Evolutionary conservation across 2,113 vertebrate species (phyloP).

Genomic region (Onychostoma macrolepis): DNA sequence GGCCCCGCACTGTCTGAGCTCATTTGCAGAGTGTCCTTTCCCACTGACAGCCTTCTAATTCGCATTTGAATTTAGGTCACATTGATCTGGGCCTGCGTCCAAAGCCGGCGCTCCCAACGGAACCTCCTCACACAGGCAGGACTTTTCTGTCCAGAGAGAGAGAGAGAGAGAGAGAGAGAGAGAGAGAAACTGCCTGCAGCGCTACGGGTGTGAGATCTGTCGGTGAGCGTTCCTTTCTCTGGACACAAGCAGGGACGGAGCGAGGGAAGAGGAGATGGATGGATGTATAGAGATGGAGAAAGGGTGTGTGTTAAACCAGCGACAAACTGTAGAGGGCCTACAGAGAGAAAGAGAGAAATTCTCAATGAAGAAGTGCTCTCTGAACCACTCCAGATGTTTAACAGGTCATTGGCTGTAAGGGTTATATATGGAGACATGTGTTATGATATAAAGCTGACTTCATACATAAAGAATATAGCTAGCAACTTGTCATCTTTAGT

Average conservation of each 20-base stretch:
- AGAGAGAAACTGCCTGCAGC: slow-evolving; percentile 55
- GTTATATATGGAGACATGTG: slow-evolving; percentile 49
- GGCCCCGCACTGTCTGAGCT: slow-evolving; percentile 69
- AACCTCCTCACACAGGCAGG: slow-evolving; percentile 55
- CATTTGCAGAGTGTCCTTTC: slow-evolving; percentile 75
- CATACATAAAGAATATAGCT: slow-evolving; percentile 46
- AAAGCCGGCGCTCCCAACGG: slow-evolving; percentile 66
- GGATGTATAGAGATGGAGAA: slow-evolving; percentile 37
- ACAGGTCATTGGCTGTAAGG: slow-evolving; percentile 49
- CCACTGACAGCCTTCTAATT: slow-evolving; percentile 74
- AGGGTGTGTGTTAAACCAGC: slow-evolving; percentile 42
- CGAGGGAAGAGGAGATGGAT: slow-evolving; percentile 4
- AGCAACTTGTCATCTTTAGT: slow-evolving; percentile 32
- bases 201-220: slow-evolving; percentile 41
- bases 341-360: slow-evolving; percentile 21
- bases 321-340: slow-evolving; percentile 24
- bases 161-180: slow-evolving; percentile 50
- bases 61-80: slow-evolving; percentile 80
- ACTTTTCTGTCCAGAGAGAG: slow-evolving; percentile 42
- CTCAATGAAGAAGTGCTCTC: slow-evolving; percentile 25
- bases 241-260: slow-evolving; percentile 22
- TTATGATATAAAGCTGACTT: slow-evolving; percentile 57
- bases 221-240: slow-evolving; percentile 23
- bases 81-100: slow-evolving; percentile 77
- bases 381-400: slow-evolving; percentile 53